Evolutionary conservation across 2,888 invertebrate genomes (phyloP).

Genomic region (Scaptomyza parva): DNA sequence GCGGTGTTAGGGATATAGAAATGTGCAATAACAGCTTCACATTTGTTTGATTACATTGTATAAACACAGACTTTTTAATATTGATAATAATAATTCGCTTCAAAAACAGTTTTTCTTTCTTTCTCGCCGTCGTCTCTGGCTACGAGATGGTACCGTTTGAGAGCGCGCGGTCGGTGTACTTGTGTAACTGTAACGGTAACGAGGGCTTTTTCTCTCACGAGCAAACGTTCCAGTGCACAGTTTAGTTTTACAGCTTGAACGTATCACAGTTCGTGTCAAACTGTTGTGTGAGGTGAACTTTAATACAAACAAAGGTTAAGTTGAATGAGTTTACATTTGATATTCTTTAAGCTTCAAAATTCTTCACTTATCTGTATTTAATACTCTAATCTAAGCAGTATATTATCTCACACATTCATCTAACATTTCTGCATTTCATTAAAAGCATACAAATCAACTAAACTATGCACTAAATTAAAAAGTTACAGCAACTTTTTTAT

Average conservation of each 20-base stretch:
- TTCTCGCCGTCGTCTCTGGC: conserved; percentile 42
- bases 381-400: too few species aligned
- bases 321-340: not conserved
- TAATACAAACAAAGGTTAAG: not conserved
- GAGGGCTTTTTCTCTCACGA: not conserved
- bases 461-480: conserved; percentile 19
- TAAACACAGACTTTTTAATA: conserved; percentile 68
- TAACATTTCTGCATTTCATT: not conserved
- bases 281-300: not conserved
- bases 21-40: conserved; percentile 68
- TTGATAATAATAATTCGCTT: conserved; percentile 44
- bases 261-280: conserved; percentile 20
- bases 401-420: conserved; percentile 2
- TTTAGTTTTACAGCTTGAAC: conserved; percentile 41
- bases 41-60: conserved; percentile 70
- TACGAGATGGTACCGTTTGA: conserved; percentile 37
- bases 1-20: conserved; percentile 2
- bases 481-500: conserved; percentile 52
- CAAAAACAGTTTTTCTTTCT: conserved; percentile 65
- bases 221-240: conserved; percentile 21
- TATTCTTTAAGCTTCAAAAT: not conserved
- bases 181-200: conserved; percentile 16
- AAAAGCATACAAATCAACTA: conserved; percentile 22
- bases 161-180: not conserved
- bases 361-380: too few species aligned